Conservation (phyloP, 2,888 invertebrate species). For the Lasioglossum oenotherae region DNA sequence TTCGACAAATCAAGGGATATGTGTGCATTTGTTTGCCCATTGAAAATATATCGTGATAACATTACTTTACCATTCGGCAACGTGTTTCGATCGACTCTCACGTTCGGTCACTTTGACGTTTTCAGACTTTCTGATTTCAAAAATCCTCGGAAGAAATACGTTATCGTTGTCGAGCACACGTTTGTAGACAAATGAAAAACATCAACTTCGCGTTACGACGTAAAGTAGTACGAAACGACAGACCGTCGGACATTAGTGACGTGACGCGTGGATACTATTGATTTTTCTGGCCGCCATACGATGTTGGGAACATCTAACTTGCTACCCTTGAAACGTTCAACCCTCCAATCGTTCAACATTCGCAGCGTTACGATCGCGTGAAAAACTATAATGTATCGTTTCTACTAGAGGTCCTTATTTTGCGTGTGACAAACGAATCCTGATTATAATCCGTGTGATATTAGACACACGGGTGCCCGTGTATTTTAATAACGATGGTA, state of each 20-base stretch:
- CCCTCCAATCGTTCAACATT: neutral
- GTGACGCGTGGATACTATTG: conserved; percentile 53
- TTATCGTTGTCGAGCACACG: conserved; percentile 9
- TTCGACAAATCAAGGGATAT: neutral
- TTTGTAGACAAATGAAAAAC: conserved; percentile 28
- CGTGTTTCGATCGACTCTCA: neutral
- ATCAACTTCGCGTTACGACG: conserved; percentile 31
- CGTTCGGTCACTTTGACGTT: neutral
- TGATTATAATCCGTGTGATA: too few species aligned
- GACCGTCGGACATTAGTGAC: conserved; percentile 55
- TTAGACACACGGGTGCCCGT: too few species aligned
- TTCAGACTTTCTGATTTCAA: neutral
- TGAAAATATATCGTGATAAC: conserved; percentile 11
- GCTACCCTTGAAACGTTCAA: neutral
- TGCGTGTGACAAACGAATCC: too few species aligned
- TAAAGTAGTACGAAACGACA: conserved; percentile 30
- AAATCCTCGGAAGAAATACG: neutral
- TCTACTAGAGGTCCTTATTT: neutral
- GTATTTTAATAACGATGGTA: too few species aligned
- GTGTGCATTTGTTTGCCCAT: neutral
- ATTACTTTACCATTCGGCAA: conserved; percentile 44
- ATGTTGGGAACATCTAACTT: neutral
- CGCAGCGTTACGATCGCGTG: neutral
- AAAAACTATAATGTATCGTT: neutral
- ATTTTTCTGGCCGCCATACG: conserved; percentile 56